phyloP scores from a whole-genome alignment of 2,113 vertebrate species.

The Siphamia tubifer region DNA sequence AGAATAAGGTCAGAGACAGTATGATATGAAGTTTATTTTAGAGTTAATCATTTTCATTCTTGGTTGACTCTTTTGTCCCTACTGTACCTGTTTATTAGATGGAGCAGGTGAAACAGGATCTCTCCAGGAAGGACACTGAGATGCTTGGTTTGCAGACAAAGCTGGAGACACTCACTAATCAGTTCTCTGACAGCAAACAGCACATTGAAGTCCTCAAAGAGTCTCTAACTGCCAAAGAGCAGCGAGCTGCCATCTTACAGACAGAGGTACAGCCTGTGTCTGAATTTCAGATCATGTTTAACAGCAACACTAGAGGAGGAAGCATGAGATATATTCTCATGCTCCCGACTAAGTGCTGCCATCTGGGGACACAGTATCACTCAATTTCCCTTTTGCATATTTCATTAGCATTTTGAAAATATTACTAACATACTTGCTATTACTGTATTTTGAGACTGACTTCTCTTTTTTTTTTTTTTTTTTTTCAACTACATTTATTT shows the following conservation, averaged over 20 bases:
- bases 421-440: too few relatives aligned
- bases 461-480: too few relatives aligned
- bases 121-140: constrained; percentile 95
- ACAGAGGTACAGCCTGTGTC: constrained; percentile 88
- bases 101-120: constrained; percentile 96
- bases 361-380: too few relatives aligned
- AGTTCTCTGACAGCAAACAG: constrained; percentile 98
- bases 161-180: constrained; percentile 94
- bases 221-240: constrained; percentile 96
- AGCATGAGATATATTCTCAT: too few relatives aligned
- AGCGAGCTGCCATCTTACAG: constrained; percentile 95
- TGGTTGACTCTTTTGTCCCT: background rate
- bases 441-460: too few relatives aligned
- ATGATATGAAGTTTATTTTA: background rate
- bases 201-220: constrained; percentile 98
- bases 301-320: too few relatives aligned
- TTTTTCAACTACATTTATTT: background rate
- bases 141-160: constrained; percentile 96
- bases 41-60: background rate
- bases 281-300: too few relatives aligned
- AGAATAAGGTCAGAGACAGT: constrained; percentile 89
- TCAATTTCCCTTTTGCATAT: too few relatives aligned
- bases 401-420: too few relatives aligned
- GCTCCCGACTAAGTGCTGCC: too few relatives aligned
- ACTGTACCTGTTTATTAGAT: constrained; percentile 80